phyloP scores from a whole-genome alignment of 2,888 invertebrate genomes.

The Chaetoderma sp. region DNA sequence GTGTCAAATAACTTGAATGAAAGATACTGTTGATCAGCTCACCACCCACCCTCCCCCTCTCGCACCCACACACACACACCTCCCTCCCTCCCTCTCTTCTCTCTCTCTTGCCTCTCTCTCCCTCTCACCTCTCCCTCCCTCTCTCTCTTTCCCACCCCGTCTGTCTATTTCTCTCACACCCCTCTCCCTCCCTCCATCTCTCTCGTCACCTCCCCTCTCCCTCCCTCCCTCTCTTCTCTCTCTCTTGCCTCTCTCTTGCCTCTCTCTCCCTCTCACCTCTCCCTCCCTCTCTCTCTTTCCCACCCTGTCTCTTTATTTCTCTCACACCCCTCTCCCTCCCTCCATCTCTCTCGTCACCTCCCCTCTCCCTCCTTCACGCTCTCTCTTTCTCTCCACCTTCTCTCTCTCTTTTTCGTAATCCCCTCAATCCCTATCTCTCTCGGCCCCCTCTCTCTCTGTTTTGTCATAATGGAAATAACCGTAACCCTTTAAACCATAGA shows the following conservation, averaged over 20 bases:
- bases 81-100: too few relatives aligned
- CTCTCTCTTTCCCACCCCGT: neutral
- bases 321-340: neutral
- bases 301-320: conserved; percentile 1
- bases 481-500: too few relatives aligned
- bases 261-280: neutral
- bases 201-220: neutral
- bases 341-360: neutral
- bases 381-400: neutral
- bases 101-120: neutral
- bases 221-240: neutral
- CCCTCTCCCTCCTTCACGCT: neutral
- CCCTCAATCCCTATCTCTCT: too few relatives aligned
- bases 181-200: neutral
- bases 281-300: too few relatives aligned
- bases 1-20: too few relatives aligned
- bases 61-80: too few relatives aligned
- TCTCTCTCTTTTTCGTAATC: neutral
- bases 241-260: neutral
- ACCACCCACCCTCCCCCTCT: too few relatives aligned
- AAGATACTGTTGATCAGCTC: too few relatives aligned
- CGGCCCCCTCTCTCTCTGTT: conserved; percentile 1
- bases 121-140: neutral
- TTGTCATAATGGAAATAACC: too few relatives aligned
- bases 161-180: neutral